Percentiles rank a stretch among this genome's conserved stretches.
phyloP scores from a whole-genome alignment of 1,140 invertebrate species.

The Dufourea novaeangliae region DNA sequence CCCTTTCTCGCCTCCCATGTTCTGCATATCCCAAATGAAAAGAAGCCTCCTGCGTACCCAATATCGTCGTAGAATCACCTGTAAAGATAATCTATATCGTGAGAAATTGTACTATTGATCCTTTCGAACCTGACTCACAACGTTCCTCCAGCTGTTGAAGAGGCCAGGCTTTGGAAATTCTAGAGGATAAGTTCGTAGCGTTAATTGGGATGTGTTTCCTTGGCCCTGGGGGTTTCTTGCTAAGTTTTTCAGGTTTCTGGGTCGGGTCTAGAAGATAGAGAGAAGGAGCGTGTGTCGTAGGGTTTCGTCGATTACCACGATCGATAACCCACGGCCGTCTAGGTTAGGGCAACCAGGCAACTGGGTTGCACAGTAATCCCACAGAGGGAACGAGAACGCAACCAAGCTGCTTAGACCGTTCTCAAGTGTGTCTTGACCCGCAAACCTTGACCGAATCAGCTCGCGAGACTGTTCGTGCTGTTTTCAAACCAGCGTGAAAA shows the following conservation, averaged over 20 bases:
- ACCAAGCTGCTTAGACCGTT: slow-evolving; percentile 7
- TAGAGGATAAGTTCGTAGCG: neutral
- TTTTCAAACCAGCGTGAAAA: too few species aligned
- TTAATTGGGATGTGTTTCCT: neutral
- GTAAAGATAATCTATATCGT: too few species aligned
- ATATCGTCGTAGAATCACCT: too few species aligned
- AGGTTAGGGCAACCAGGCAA: neutral
- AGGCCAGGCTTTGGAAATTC: neutral
- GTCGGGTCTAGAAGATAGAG: neutral
- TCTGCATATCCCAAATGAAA: neutral
- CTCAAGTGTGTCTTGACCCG: slow-evolving; percentile 8
- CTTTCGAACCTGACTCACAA: too few species aligned
- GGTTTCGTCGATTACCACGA: slow-evolving; percentile 19
- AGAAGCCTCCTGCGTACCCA: neutral
- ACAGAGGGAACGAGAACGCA: neutral
- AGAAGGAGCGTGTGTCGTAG: neutral
- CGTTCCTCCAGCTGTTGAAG: too few species aligned
- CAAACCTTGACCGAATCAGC: slow-evolving; percentile 31
- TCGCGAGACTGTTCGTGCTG: neutral
- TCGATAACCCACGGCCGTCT: neutral
- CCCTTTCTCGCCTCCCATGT: neutral
- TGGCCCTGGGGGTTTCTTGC: neutral
- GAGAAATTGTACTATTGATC: too few species aligned
- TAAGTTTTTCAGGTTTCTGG: slow-evolving; percentile 27
- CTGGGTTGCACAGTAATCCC: neutral